Percentiles rank a stretch among this genome's conserved stretches.
phyloP scores from a whole-genome alignment of 2,888 invertebrate genomes.

The Asteroscopus sphinx region DNA sequence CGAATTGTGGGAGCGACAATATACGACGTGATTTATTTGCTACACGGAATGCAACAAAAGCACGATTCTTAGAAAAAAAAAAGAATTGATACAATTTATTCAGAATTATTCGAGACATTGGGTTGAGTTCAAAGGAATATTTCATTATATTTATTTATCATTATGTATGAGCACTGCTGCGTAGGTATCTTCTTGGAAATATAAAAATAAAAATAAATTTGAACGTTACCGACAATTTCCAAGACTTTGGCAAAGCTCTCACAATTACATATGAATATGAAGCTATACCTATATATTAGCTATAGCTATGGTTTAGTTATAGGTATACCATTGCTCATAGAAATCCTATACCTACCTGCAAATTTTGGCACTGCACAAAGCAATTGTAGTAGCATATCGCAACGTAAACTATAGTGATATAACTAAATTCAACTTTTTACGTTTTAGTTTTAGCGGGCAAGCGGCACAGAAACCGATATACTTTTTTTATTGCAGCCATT shows the following conservation, averaged over 20 bases:
- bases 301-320: no score
- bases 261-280: no score
- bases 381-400: neutral
- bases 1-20: slow-evolving; percentile 62
- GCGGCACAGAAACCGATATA: slow-evolving; percentile 3
- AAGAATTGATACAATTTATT: slow-evolving; percentile 29
- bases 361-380: slow-evolving; percentile 22
- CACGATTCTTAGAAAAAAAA: slow-evolving; percentile 24
- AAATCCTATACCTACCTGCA: neutral
- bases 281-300: no score
- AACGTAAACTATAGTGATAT: neutral
- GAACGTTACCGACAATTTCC: slow-evolving; percentile 1
- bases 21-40: slow-evolving; percentile 65
- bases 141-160: neutral
- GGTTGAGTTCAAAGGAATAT: slow-evolving; percentile 7
- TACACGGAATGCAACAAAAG: slow-evolving; percentile 53
- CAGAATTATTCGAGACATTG: slow-evolving; percentile 18
- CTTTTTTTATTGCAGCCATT: slow-evolving; percentile 7
- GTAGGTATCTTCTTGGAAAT: neutral
- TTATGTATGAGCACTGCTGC: neutral
- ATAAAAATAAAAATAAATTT: slow-evolving; percentile 2
- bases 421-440: slow-evolving; percentile 12
- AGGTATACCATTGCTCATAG: slow-evolving; percentile 27
- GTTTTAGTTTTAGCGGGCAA: slow-evolving; percentile 13
- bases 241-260: neutral